A percentile compares a stretch with the other conserved stretches of the same genome.
These are phyloP conservation scores for Fragum sueziense DNA, from an alignment of 2,888 invertebrate species.

Conservation along the genomic window DNA sequence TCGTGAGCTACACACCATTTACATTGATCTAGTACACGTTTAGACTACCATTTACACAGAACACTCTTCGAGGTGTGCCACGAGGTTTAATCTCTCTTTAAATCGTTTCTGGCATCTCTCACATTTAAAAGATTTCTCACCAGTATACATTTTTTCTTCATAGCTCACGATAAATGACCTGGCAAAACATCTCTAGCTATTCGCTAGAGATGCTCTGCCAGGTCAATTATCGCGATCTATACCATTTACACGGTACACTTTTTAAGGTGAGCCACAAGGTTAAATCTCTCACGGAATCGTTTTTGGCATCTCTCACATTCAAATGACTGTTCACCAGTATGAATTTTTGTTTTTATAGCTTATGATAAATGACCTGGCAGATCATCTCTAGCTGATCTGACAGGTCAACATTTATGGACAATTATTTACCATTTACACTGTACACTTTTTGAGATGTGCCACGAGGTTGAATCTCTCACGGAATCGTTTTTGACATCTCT, in stretches of 20 bases:
- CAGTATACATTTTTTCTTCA: constrained; percentile 52
- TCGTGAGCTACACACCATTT: too few relatives aligned
- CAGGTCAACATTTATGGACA: too few relatives aligned
- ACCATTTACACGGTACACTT: constrained; percentile 26
- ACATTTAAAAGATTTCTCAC: constrained; percentile 48
- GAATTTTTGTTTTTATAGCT: too few relatives aligned
- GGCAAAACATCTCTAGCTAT: too few relatives aligned
- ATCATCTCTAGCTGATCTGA: too few relatives aligned
- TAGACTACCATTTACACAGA: not conserved
- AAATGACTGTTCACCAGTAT: constrained; percentile 46
- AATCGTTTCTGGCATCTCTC: constrained; percentile 40
- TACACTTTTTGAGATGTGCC: constrained; percentile 39
- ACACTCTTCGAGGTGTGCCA: not conserved
- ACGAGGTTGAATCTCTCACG: constrained; percentile 44
- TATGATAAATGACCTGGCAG: too few relatives aligned
- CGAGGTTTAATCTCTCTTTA: constrained; percentile 37
- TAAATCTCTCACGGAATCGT: constrained; percentile 47
- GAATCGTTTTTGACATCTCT: constrained; percentile 41
- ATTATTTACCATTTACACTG: not conserved
- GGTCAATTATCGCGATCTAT: too few relatives aligned
- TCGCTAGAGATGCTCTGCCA: too few relatives aligned
- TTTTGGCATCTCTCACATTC: constrained; percentile 46
- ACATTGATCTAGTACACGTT: too few relatives aligned
- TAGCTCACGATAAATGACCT: too few relatives aligned
- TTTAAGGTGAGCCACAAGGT: constrained; percentile 33